Conservation (phyloP, 2,113 vertebrate genomes). For the Tauraco erythrolophus region DNA sequence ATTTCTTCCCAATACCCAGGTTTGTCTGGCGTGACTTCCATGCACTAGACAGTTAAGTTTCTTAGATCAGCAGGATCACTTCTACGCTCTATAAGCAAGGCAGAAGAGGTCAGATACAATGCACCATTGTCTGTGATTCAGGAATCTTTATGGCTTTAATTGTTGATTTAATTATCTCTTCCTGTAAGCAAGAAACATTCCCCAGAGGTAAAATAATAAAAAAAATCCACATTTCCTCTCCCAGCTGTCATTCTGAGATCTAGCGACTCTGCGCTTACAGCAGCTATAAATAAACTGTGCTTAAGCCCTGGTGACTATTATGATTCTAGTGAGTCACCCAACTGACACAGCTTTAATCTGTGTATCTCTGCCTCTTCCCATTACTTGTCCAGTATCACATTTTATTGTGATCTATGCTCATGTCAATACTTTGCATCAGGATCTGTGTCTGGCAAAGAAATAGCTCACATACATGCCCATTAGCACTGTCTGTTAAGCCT, state of each 20-base stretch:
- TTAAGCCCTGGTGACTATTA: not conserved
- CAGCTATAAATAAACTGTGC: slow-evolving; percentile 16
- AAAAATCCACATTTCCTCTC: not conserved
- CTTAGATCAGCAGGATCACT: not conserved
- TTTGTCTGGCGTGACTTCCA: not conserved
- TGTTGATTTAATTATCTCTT: slow-evolving; percentile 41
- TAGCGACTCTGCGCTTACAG: not conserved
- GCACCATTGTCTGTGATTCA: not conserved
- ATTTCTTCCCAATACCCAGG: not conserved
- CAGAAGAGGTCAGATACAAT: not conserved
- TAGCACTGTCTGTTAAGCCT: not conserved
- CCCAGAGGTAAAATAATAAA: not conserved
- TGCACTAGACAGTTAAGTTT: not conserved
- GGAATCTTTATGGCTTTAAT: not conserved
- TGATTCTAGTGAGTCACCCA: slow-evolving; percentile 13
- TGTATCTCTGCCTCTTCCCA: not conserved
- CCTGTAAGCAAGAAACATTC: not conserved
- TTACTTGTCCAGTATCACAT: not conserved
- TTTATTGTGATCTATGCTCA: not conserved
- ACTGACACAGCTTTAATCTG: not conserved
- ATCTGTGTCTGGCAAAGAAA: not conserved
- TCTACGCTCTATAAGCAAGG: not conserved
- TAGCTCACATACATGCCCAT: not conserved
- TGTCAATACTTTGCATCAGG: not conserved
- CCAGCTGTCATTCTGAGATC: slow-evolving; percentile 4